Base-by-base conservation (phyloP, 2,888 invertebrate species). In the Chrysina gloriosa region DNA sequence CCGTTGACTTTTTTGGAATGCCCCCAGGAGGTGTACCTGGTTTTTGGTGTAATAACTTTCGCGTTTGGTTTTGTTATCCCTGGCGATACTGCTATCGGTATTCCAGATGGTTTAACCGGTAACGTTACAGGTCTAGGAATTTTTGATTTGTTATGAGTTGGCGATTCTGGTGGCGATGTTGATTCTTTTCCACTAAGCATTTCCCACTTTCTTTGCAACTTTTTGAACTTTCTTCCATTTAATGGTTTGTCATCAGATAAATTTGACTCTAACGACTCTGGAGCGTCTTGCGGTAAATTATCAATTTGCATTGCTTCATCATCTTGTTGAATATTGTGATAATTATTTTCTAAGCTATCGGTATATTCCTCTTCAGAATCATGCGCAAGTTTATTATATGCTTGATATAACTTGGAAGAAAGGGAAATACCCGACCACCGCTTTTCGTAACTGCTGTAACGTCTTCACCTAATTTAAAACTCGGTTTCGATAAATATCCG, bases 161-260 rank as follows among this genome's bases (percentile, higher is more conserved):
- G 85, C 1, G 85, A 85, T 4, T 75, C 76, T 2, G 82, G 82
- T 16, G 78, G 77, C 7, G 77, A 75, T 47, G 52, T 67, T 0
- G 84, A 83, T 36, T 86, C 86, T 56, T 85, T 84, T 7, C 86
- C 86, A 73, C 90, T 90, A 72, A 93, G 85, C 84, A 91, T 87
- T 79, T 94, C 93, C 94, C 94, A 94, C 77, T 92, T 92, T 78
- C 91, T 89, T 77, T 93, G 93, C 68, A 94, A 83, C 71, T 90
- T 87, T 19, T 90, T 87, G 84, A 93, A 94, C 77, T 92, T 90
- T 69, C 88, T 88, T 16, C 89, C 90, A 58, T 88, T 89, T 2
- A 85, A 71, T 6, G 83, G 83, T 72, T 82, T 82, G 23, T 82
- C 82, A 70, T 84, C 83, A 0, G 79, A 79, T 27, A 78, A 65